A percentile compares a stretch with the other conserved stretches of the same genome.
phyloP scores from a whole-genome alignment of 2,113 vertebrate species.

The Sebastes fasciatus region DNA sequence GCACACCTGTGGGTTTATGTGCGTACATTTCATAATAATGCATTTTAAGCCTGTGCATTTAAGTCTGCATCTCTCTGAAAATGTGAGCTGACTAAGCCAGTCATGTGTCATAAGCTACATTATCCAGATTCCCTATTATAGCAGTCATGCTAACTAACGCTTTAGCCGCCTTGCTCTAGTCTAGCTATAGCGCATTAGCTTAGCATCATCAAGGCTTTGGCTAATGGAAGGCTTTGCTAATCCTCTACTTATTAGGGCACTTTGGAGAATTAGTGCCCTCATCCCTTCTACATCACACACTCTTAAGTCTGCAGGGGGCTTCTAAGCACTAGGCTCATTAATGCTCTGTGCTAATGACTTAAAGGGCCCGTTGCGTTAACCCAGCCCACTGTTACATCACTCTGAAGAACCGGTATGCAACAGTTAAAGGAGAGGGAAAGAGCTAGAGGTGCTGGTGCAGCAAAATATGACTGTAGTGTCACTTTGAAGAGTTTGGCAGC shows the following conservation, averaged over 20 bases:
- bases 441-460: slow-evolving; percentile 12
- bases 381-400: slow-evolving; percentile 54
- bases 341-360: slow-evolving; percentile 68
- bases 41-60: neutral
- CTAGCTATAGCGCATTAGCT: slow-evolving; percentile 65
- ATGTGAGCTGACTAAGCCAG: slow-evolving; percentile 26
- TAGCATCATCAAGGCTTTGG: slow-evolving; percentile 75
- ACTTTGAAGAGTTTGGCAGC: slow-evolving; percentile 19
- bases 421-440: slow-evolving; percentile 33
- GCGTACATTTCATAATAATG: neutral
- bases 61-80: slow-evolving; percentile 16
- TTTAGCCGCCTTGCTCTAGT: slow-evolving; percentile 30
- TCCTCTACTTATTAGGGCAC: slow-evolving; percentile 76
- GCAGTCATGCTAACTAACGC: slow-evolving; percentile 46
- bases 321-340: slow-evolving; percentile 68
- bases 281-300: slow-evolving; percentile 72
- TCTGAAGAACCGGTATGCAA: slow-evolving; percentile 37
- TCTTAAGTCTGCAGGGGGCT: slow-evolving; percentile 65
- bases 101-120: slow-evolving; percentile 17
- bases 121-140: slow-evolving; percentile 25
- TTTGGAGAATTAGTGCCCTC: slow-evolving; percentile 80
- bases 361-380: slow-evolving; percentile 58
- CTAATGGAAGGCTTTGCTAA: slow-evolving; percentile 76
- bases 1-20: slow-evolving; percentile 10
- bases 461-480: neutral